Evolutionary conservation across 2,888 invertebrate species (phyloP), one percentile per base, ranked within the genome.

Genomic region (Caenorhabditis panamensis): DNA sequence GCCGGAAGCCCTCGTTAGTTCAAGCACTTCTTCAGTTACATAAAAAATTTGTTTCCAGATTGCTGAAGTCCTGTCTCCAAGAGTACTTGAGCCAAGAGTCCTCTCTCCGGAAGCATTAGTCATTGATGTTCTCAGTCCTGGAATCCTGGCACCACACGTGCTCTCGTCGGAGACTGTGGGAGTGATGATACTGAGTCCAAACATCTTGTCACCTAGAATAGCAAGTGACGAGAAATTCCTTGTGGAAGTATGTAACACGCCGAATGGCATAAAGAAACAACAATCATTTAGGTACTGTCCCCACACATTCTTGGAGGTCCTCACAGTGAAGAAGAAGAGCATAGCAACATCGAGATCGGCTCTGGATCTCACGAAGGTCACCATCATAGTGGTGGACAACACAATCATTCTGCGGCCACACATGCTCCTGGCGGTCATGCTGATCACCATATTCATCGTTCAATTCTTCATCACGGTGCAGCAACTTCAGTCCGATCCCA

Each of bases 111-210:
- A 89, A 77, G 85, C 86, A 20, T 53, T 89, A 18, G 86, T 88
- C n/a, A 85, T 89, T 49, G 83, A 87, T 59, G 84, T 89, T 8
- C 82, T 89, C 41, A 86, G 86, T 83, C 89, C 89, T 16, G 83
- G 89, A 63, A 79, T 86, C 18, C 62, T 86, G n/a, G 83, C 86
- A 11, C 85, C 86, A 4, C 83, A 86, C 56, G 83, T 88, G 3
- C 26, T 84, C 3, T 89, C 89, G 11, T 78, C 86, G 2, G 88
- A 88, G 61, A 68, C 82, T 4, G 26, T 85, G 28, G 88, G 85
- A 54, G 85, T 88, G 2, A 71, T 87, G 49, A 84, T 89, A 9
- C 81, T 89, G 22, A 85, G 85, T 59, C 89, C 89, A 9, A 87
- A 84, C 59, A 88, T 89, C 51, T 59, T 89, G 28, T 87, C 88